Percentiles rank a stretch among this genome's conserved stretches.
Evolutionary conservation across 2,888 invertebrate genomes (phyloP).

Genomic region (Macaria liturata): DNA sequence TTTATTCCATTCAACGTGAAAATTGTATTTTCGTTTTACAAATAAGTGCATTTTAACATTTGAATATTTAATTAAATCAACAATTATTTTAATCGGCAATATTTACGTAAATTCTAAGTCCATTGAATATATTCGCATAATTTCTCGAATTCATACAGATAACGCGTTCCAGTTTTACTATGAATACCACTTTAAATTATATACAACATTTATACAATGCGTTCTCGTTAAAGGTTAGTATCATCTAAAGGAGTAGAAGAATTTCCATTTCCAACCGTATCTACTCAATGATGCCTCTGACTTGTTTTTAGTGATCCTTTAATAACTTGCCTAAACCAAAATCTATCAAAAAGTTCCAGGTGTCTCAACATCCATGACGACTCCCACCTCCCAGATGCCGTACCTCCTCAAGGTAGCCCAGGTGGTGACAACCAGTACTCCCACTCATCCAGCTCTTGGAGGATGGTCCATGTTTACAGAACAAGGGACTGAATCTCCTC

Average conservation of each 20-base stretch:
- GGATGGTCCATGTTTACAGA: constrained; percentile 69
- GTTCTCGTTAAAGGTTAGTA: too few relatives aligned
- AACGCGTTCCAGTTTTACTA: too few relatives aligned
- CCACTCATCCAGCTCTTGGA: constrained; percentile 59
- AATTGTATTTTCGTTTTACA: constrained; percentile 11
- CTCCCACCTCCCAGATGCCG: constrained; percentile 65
- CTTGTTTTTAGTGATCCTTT: too few relatives aligned
- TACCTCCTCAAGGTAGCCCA: constrained; percentile 59
- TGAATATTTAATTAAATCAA: constrained; percentile 7
- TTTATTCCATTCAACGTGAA: constrained; percentile 3
- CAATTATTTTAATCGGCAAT: constrained; percentile 1
- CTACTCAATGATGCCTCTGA: too few relatives aligned
- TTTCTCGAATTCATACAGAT: neutral
- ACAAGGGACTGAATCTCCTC: constrained; percentile 68
- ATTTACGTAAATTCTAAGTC: constrained; percentile 9
- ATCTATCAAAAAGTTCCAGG: constrained; percentile 41
- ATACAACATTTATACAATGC: too few relatives aligned
- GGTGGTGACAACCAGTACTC: constrained; percentile 71
- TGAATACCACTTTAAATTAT: too few relatives aligned
- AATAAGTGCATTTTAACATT: constrained; percentile 6
- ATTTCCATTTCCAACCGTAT: too few relatives aligned
- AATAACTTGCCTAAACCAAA: too few relatives aligned
- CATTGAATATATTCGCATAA: constrained; percentile 3
- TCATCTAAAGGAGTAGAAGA: too few relatives aligned
- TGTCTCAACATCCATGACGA: constrained; percentile 58